Evolutionary conservation across 1,140 invertebrate genomes (phyloP).

Genomic region (Tetramorium parvispinum): DNA sequence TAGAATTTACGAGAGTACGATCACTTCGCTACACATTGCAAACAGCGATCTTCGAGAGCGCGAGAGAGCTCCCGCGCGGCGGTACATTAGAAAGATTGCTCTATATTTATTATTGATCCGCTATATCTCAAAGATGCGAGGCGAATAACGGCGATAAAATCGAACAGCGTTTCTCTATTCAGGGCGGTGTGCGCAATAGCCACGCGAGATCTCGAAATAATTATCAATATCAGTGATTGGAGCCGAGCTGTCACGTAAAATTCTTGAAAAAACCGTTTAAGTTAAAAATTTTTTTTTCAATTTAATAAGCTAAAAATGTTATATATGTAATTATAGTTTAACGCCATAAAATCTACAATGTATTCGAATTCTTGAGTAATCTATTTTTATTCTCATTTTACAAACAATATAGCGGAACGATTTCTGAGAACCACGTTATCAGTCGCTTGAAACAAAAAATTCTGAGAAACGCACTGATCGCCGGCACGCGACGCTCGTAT

Average conservation of each 20-base stretch:
- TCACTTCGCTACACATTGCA: slow-evolving; percentile 37
- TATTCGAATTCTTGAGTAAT: neutral
- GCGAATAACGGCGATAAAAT: slow-evolving; percentile 33
- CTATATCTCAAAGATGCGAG: neutral
- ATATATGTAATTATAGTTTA: neutral
- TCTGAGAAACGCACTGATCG: neutral
- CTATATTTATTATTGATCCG: slow-evolving; percentile 60
- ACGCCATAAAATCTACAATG: neutral
- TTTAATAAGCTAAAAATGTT: neutral
- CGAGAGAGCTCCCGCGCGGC: slow-evolving; percentile 21
- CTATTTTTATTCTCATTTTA: neutral
- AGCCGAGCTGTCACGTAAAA: neutral
- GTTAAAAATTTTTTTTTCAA: neutral
- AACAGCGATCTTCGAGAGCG: slow-evolving; percentile 21
- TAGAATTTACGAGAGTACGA: slow-evolving; percentile 57
- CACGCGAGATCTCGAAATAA: neutral
- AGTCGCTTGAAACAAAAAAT: neutral
- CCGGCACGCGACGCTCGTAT: slow-evolving; percentile 26
- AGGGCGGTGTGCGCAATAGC: neutral
- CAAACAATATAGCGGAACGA: neutral
- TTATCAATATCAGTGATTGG: neutral
- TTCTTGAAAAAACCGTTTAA: neutral
- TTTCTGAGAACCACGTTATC: neutral
- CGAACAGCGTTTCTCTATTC: slow-evolving; percentile 13
- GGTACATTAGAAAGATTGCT: slow-evolving; percentile 60